Percentiles rank a stretch among this genome's conserved stretches.
Conservation (phyloP, 2,113 vertebrate genomes). For the Equus quagga region DNA sequence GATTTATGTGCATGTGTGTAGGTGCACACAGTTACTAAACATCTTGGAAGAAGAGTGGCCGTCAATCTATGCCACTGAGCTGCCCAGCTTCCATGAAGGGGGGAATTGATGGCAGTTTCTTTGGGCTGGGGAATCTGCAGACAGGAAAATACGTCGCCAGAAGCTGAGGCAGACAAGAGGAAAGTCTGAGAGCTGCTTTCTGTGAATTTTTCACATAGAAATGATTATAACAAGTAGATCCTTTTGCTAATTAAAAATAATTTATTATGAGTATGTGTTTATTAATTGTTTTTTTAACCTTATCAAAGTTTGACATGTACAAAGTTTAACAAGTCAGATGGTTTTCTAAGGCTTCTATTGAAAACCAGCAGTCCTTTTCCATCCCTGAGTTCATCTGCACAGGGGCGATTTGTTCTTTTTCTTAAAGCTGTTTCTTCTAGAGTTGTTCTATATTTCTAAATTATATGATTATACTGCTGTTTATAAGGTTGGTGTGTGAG, state of each 20-base stretch:
- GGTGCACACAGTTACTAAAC: not conserved
- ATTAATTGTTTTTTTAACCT: not conserved
- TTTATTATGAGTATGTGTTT: not conserved
- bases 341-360: not conserved
- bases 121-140: not conserved
- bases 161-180: not conserved
- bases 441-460: constrained; percentile 6
- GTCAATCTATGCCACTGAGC: not conserved
- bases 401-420: not conserved
- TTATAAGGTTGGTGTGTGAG: not conserved
- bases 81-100: not conserved
- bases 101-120: not conserved
- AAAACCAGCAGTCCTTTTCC: not conserved
- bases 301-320: not conserved
- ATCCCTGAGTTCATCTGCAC: not conserved
- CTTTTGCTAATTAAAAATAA: not conserved
- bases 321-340: not conserved
- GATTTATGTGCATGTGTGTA: not conserved
- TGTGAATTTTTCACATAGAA: not conserved
- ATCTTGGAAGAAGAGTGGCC: not conserved
- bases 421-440: not conserved
- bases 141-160: not conserved
- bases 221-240: not conserved
- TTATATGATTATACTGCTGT: not conserved
- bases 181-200: not conserved